phyloP scores from a whole-genome alignment of 1,140 invertebrate genomes.

The Drosophila ambigua region DNA sequence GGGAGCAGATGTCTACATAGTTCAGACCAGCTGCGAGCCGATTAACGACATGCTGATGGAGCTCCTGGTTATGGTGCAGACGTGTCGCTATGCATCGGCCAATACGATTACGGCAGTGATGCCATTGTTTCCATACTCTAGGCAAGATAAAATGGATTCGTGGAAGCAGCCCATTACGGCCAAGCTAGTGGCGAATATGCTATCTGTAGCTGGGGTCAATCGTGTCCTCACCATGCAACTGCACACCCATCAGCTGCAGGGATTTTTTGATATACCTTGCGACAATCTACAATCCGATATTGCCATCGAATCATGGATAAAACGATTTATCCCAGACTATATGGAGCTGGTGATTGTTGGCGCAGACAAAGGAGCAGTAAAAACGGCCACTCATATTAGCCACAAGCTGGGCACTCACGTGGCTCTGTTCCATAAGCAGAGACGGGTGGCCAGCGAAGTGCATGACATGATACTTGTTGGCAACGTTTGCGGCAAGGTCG shows the following conservation, averaged over 20 bases:
- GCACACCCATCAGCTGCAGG: slow-evolving; percentile 33
- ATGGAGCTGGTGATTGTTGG: slow-evolving; percentile 16
- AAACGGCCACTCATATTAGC: not conserved
- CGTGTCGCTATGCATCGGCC: slow-evolving; percentile 18
- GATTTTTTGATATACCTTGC: slow-evolving; percentile 37
- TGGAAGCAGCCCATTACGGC: slow-evolving; percentile 26
- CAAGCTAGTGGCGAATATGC: slow-evolving; percentile 43
- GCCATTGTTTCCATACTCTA: slow-evolving; percentile 24
- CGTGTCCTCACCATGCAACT: slow-evolving; percentile 26
- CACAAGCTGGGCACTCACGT: slow-evolving; percentile 4
- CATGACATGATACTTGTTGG: slow-evolving; percentile 26
- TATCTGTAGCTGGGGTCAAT: slow-evolving; percentile 7
- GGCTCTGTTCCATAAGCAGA: slow-evolving; percentile 23
- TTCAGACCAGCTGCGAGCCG: slow-evolving; percentile 20
- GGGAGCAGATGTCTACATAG: slow-evolving; percentile 19
- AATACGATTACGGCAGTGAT: slow-evolving; percentile 14
- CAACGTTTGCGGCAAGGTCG: slow-evolving; percentile 7
- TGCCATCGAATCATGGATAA: slow-evolving; percentile 9
- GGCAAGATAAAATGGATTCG: slow-evolving; percentile 20
- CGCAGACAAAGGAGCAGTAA: slow-evolving; percentile 20
- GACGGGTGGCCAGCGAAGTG: not conserved
- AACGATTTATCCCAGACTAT: slow-evolving; percentile 6
- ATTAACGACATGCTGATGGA: slow-evolving; percentile 38
- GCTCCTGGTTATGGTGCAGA: slow-evolving; percentile 25
- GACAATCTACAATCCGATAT: slow-evolving; percentile 18